Conservation (phyloP, 1,140 invertebrate species). For the Tachypleus tridentatus region DNA sequence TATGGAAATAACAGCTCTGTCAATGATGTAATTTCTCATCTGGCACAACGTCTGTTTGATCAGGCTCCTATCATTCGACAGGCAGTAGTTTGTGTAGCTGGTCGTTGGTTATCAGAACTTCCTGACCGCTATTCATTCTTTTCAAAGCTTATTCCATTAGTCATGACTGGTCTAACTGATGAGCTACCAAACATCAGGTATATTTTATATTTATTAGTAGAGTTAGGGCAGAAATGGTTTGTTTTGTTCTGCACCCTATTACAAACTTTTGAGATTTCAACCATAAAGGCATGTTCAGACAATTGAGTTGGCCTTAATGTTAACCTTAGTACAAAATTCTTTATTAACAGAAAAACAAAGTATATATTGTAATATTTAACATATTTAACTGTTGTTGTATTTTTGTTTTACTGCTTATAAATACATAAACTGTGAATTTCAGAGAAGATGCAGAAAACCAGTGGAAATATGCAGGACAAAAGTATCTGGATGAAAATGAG, state of each 20-base stretch:
- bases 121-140: slow-evolving; percentile 66
- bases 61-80: slow-evolving; percentile 49
- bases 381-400: no score
- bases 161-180: slow-evolving; percentile 60
- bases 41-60: slow-evolving; percentile 65
- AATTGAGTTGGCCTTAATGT: no score
- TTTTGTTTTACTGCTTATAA: no score
- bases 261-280: no score
- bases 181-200: slow-evolving; percentile 47
- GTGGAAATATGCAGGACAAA: slow-evolving; percentile 53
- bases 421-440: background rate
- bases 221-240: no score
- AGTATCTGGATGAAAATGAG: slow-evolving; percentile 62
- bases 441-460: slow-evolving; percentile 41
- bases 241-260: no score
- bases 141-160: slow-evolving; percentile 54
- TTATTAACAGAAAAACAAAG: no score
- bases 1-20: slow-evolving; percentile 48
- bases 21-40: slow-evolving; percentile 46
- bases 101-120: slow-evolving; percentile 52
- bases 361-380: no score
- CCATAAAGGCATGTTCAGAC: no score
- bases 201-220: background rate
- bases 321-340: no score
- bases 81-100: slow-evolving; percentile 50